These are phyloP conservation scores for Scalopus aquaticus DNA, from an alignment of 2,113 vertebrate species.

Conservation along the genomic window DNA sequence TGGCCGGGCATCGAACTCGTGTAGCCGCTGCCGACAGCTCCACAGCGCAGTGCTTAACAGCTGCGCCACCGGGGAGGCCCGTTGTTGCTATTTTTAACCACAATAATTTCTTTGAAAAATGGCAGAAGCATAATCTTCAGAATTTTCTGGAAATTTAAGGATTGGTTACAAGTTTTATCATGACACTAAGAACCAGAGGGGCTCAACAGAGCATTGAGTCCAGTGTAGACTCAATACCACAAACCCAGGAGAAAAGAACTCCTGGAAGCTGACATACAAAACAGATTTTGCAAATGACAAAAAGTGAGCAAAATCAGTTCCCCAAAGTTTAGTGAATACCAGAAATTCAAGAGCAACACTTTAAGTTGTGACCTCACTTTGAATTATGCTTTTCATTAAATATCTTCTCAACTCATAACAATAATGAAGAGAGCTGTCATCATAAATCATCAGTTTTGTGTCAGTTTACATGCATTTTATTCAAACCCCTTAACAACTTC, in stretches of 20 bases:
- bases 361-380: background rate
- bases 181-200: background rate
- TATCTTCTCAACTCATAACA: background rate
- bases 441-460: background rate
- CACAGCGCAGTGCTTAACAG: too few species aligned
- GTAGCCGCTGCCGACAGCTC: too few species aligned
- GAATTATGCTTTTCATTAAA: background rate
- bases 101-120: background rate
- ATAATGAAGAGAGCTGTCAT: background rate
- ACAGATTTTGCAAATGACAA: background rate
- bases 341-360: background rate
- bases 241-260: background rate
- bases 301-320: background rate
- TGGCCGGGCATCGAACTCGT: too few species aligned
- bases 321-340: background rate
- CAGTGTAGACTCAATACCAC: background rate
- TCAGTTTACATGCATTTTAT: background rate
- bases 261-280: background rate
- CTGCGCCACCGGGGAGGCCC: too few species aligned
- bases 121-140: background rate
- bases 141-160: background rate
- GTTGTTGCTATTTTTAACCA: background rate
- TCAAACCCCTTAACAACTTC: background rate
- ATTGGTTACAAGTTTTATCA: background rate
- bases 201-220: background rate